Conservation (phyloP, 2,888 invertebrate species). For the Pandemis cinnamomeana region DNA sequence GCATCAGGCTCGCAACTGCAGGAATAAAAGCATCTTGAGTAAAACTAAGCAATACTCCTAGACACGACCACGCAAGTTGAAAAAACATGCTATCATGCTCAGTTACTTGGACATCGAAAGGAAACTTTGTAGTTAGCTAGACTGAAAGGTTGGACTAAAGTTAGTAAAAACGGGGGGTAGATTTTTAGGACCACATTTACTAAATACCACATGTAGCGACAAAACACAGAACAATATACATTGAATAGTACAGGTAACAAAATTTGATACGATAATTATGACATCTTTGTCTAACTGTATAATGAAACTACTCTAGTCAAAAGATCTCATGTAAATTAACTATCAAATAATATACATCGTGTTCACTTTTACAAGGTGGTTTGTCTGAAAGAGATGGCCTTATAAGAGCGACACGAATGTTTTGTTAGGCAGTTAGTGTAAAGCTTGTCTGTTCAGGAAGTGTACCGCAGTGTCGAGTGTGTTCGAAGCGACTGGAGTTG, state of each 20-base stretch:
- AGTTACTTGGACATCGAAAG: slow-evolving; percentile 6
- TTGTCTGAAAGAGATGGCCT: background rate
- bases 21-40: slow-evolving; percentile 47
- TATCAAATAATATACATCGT: slow-evolving; percentile 13
- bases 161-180: background rate
- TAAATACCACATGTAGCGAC: slow-evolving; percentile 12
- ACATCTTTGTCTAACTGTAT: slow-evolving; percentile 11
- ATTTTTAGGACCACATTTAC: slow-evolving; percentile 11
- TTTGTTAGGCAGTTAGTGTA: slow-evolving; percentile 51
- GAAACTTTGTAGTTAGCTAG: background rate
- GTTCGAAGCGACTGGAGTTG: slow-evolving; percentile 62
- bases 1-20: slow-evolving; percentile 81
- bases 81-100: slow-evolving; percentile 37
- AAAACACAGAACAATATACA: slow-evolving; percentile 17
- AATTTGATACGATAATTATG: slow-evolving; percentile 15
- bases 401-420: background rate
- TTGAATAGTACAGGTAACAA: background rate
- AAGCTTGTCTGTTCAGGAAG: slow-evolving; percentile 51
- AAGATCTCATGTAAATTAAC: slow-evolving; percentile 6
- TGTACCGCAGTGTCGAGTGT: slow-evolving; percentile 74
- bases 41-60: slow-evolving; percentile 48
- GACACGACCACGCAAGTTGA: slow-evolving; percentile 30
- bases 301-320: background rate
- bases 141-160: background rate
- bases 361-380: slow-evolving; percentile 16